Percentiles rank a stretch among this genome's conserved stretches.
Conservation (phyloP, 2,888 invertebrate species). For the Cordylochernes scorpioides region DNA sequence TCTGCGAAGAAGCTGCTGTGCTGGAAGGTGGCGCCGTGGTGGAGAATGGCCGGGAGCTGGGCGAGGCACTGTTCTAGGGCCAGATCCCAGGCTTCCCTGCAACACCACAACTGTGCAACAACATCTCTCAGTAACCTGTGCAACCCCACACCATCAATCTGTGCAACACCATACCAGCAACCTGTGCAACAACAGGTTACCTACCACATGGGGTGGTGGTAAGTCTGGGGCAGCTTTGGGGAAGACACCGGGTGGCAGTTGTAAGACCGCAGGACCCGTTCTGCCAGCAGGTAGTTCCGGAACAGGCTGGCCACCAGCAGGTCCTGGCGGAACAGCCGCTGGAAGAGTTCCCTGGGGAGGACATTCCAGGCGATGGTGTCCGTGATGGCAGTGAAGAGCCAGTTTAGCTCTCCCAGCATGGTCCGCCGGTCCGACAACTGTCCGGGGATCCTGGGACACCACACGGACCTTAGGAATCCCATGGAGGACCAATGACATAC, state of each 20-base stretch:
- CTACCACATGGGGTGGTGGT: constrained; percentile 35
- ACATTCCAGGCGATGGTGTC: constrained; percentile 99
- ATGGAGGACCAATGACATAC: too few relatives aligned
- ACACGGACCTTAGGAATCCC: too few relatives aligned
- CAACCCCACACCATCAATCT: not conserved
- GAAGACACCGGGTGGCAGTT: constrained; percentile 87
- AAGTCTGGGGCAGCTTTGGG: constrained; percentile 70
- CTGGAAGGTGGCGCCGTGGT: constrained; percentile 16
- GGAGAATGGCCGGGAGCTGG: constrained; percentile 38
- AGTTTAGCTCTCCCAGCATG: constrained; percentile 93
- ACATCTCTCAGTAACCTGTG: too few relatives aligned
- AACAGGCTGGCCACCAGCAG: constrained; percentile 90
- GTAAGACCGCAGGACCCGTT: constrained; percentile 77
- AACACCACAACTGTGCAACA: constrained; percentile 7
- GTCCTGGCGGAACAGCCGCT: constrained; percentile 86
- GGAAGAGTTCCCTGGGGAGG: constrained; percentile 75
- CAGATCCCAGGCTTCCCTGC: constrained; percentile 84
- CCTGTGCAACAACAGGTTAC: constrained; percentile 1
- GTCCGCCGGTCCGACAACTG: constrained; percentile 76
- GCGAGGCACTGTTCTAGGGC: constrained; percentile 76
- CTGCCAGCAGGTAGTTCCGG: constrained; percentile 83
- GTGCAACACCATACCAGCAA: not conserved
- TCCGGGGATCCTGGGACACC: constrained; percentile 52
- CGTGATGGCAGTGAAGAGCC: constrained; percentile 99
- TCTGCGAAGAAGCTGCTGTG: constrained; percentile 88